A percentile compares a stretch with the other conserved stretches of the same genome.
These are phyloP conservation scores for Malacoraja senta DNA, from an alignment of 2,797 vertebrate genomes.

Conservation along the genomic window DNA sequence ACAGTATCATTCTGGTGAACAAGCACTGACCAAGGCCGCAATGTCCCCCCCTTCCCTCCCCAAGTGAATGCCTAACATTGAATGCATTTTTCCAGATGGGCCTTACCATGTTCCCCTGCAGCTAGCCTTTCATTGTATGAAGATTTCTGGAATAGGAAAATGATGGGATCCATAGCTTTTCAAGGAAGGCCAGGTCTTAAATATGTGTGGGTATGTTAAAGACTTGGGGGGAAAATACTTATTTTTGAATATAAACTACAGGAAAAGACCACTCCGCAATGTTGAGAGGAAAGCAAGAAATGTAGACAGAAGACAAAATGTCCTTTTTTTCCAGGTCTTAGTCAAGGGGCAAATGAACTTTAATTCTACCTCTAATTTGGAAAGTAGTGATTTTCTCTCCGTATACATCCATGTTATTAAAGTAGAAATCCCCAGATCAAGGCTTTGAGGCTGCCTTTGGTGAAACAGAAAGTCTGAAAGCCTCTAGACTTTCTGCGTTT, in stretches of 20 bases:
- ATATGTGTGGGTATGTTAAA: not conserved
- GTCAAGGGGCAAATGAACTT: not conserved
- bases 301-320: not conserved
- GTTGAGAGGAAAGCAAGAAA: not conserved
- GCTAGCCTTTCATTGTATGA: not conserved
- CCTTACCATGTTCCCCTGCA: not conserved
- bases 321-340: not conserved
- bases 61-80: not conserved
- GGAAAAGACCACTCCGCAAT: not conserved
- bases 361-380: not conserved
- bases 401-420: not conserved
- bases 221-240: too few species aligned
- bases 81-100: not conserved
- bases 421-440: conserved; percentile 29
- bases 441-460: not conserved
- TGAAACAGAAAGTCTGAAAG: conserved; percentile 5
- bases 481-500: not conserved
- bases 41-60: too few species aligned
- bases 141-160: too few species aligned
- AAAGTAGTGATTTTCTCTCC: not conserved
- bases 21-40: too few species aligned
- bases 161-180: not conserved
- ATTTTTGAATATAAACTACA: not conserved
- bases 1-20: not conserved
- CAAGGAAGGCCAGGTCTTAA: not conserved